Evolutionary conservation across 2,888 invertebrate species (phyloP), one percentile per base, ranked within the genome.

Genomic region (Zootermopsis nevadensis): DNA sequence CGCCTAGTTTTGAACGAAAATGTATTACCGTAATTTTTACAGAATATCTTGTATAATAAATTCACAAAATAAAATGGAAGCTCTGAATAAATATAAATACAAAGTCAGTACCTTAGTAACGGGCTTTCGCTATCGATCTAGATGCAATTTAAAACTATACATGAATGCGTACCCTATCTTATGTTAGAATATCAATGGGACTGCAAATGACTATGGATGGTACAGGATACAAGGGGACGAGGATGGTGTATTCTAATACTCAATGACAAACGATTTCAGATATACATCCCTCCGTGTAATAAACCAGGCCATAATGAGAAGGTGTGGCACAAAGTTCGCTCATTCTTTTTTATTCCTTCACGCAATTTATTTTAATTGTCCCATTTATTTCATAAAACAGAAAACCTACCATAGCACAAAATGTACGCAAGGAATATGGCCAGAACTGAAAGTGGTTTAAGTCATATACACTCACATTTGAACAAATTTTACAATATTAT

Each of bases 311-410:
- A 66, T 79, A 79, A 79, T 79, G 79, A 79, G 79, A 79, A 79
- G 79, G 79, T 79, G 79, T 66, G 79, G 66, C 31, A 79, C 79
- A 6, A 66, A 24, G 24, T 79, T 35, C 35, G 35, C 38, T 60
- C 79, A 60, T 66, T 66, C 38, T 66, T 27, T 66, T 79, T 77
- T 77, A 53, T 79, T 38, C 66, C 79, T 66, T 10, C 24, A 12
- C 66, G 66, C 35, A 79, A 79, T 79, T 55, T 66, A 79, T 79
- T 79, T 66, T 79, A 79, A 79, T 66, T 79, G 79, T 79, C 79
- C 79, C 79, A 79, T 79, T 66, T 66, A 79, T 79, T 79, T 79
- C 60, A 79, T 79, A 79, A 79, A 79, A 66, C 33, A 79, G 42
- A 79, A 76, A 76, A 76, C 42, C 60, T 15, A 66, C 55, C 38